Percentiles rank a stretch among this genome's conserved stretches.
Evolutionary conservation across 2,113 vertebrate species (phyloP).

Genomic region (Neogobius melanostomus): DNA sequence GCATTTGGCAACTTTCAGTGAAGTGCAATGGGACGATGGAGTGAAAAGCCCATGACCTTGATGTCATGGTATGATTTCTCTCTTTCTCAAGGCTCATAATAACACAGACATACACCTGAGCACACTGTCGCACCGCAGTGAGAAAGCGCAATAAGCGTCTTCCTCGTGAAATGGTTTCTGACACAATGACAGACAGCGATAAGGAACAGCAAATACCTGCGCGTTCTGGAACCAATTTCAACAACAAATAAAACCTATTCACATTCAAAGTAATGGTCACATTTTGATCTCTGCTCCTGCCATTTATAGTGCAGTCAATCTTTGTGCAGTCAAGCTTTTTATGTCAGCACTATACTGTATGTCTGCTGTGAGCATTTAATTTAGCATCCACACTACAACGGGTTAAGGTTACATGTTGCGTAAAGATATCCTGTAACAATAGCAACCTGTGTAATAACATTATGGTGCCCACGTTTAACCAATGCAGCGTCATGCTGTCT

Average conservation of each 20-base stretch:
- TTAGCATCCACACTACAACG: not conserved
- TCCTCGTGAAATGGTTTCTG: slow-evolving; percentile 27
- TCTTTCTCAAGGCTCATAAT: slow-evolving; percentile 32
- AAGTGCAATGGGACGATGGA: not conserved
- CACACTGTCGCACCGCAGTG: slow-evolving; percentile 27
- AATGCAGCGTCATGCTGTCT: no score
- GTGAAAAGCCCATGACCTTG: slow-evolving; percentile 47
- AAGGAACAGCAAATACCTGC: slow-evolving; percentile 10
- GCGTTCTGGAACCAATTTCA: slow-evolving; percentile 12
- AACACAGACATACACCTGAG: slow-evolving; percentile 38
- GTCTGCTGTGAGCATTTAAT: no score
- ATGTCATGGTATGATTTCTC: slow-evolving; percentile 41
- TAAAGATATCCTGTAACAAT: not conserved
- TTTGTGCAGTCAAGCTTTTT: not conserved
- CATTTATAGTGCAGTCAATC: not conserved
- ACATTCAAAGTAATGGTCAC: slow-evolving; percentile 8
- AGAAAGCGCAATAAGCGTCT: slow-evolving; percentile 39
- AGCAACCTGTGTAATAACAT: no score
- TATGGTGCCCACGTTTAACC: no score
- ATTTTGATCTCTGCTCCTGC: slow-evolving; percentile 1
- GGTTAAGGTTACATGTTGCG: not conserved
- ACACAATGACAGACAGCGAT: slow-evolving; percentile 23
- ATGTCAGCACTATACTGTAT: no score
- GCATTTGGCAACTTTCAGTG: slow-evolving; percentile 18
- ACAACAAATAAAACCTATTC: slow-evolving; percentile 12